These are phyloP conservation scores for Onthophagus sagittarius DNA, from an alignment of 2,888 invertebrate genomes.

Conservation along the genomic window DNA sequence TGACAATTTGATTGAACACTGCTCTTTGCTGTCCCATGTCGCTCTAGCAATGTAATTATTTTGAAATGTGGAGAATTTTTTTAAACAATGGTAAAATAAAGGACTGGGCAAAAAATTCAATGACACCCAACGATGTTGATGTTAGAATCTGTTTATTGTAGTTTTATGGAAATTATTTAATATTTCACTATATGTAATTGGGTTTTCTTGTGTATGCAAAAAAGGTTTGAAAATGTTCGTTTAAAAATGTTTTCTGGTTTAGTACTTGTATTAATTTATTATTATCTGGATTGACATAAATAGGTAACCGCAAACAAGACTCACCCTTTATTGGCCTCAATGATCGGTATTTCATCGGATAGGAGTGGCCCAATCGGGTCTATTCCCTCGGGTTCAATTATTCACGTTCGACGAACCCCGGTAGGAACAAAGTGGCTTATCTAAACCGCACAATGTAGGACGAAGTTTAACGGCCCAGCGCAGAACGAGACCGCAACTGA, in stretches of 20 bases:
- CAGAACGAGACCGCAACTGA: conserved; percentile 24
- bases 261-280: too few species aligned
- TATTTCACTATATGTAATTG: too few species aligned
- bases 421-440: conserved; percentile 22
- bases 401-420: conserved; percentile 20
- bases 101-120: background rate
- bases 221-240: too few species aligned
- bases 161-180: too few species aligned
- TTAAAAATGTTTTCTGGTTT: too few species aligned
- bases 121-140: too few species aligned
- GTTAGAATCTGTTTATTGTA: too few species aligned
- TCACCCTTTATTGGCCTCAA: background rate
- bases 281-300: too few species aligned
- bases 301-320: background rate
- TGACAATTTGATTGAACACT: background rate
- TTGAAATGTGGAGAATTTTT: background rate
- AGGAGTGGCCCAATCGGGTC: background rate
- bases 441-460: conserved; percentile 13
- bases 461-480: conserved; percentile 22
- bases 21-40: background rate
- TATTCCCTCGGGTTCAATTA: conserved; percentile 18
- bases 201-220: too few species aligned
- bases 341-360: background rate
- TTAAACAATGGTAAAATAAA: background rate
- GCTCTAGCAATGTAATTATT: background rate